Evolutionary conservation across 2,113 vertebrate genomes (phyloP).

Genomic region (Protobothrops mucrosquamatus): DNA sequence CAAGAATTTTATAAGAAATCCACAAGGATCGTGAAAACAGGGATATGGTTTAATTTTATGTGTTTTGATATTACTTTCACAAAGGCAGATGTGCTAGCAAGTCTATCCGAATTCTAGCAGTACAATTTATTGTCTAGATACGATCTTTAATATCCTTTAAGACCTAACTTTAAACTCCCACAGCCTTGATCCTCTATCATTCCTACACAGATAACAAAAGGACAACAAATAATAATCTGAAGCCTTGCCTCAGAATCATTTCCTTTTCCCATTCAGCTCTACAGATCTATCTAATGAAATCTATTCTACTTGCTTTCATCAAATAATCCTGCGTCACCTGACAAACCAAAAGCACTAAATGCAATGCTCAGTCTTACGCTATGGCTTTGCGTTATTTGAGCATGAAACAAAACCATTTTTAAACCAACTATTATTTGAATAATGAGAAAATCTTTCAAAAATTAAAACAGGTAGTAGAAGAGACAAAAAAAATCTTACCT

Average conservation of each 20-base stretch:
- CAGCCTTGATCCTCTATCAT: not conserved
- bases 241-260: not conserved
- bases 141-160: constrained; percentile 56
- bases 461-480: not conserved
- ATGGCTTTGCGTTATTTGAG: not conserved
- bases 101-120: not conserved
- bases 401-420: too few relatives aligned
- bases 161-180: not conserved
- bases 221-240: not conserved
- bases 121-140: constrained; percentile 24
- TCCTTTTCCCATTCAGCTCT: not conserved
- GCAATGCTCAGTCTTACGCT: not conserved
- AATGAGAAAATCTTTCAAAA: not conserved
- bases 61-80: not conserved
- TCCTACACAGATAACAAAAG: not conserved
- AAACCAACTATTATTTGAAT: not conserved
- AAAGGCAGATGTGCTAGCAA: not conserved
- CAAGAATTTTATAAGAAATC: not conserved
- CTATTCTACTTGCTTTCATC: rapidly evolving
- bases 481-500: not conserved
- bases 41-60: not conserved
- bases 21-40: not conserved
- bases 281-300: not conserved
- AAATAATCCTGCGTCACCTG: not conserved
- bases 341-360: not conserved